Conservation (phyloP, 2,113 vertebrate species). For the Anolis sagrei region DNA sequence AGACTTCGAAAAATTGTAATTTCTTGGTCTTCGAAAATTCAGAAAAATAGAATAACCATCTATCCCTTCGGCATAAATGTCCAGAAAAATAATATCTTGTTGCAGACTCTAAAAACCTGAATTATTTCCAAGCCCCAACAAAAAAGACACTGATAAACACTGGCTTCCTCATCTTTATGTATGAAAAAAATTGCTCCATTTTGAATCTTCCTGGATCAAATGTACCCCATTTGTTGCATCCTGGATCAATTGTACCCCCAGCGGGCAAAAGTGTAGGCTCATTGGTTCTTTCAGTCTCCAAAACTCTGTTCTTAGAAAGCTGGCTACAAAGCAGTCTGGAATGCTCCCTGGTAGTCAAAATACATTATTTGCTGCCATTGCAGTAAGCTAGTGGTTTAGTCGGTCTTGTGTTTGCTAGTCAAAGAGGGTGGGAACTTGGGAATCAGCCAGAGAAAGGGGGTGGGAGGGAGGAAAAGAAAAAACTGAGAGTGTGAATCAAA, state of each 20-base stretch:
- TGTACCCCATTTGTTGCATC: background rate
- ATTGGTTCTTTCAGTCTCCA: too few relatives aligned
- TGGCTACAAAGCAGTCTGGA: background rate
- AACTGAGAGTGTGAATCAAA: background rate
- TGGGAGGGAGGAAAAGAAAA: too few relatives aligned
- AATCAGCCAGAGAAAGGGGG: background rate
- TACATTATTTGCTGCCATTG: conserved; percentile 4
- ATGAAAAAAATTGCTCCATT: background rate
- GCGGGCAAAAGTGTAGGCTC: background rate
- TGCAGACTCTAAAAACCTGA: background rate
- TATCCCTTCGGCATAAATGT: too few relatives aligned
- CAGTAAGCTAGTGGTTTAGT: background rate
- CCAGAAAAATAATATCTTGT: background rate
- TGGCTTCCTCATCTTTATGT: background rate
- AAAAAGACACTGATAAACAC: background rate
- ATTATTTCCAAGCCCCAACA: background rate
- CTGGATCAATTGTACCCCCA: background rate
- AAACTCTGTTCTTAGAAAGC: background rate
- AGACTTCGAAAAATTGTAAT: background rate
- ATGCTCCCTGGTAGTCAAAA: background rate
- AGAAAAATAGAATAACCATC: background rate
- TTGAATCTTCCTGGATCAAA: background rate
- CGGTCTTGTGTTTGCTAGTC: background rate
- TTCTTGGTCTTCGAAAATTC: background rate
- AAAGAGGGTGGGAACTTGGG: background rate